Evolutionary conservation across 2,797 vertebrate species (phyloP).

Genomic region (Morelia viridis): DNA sequence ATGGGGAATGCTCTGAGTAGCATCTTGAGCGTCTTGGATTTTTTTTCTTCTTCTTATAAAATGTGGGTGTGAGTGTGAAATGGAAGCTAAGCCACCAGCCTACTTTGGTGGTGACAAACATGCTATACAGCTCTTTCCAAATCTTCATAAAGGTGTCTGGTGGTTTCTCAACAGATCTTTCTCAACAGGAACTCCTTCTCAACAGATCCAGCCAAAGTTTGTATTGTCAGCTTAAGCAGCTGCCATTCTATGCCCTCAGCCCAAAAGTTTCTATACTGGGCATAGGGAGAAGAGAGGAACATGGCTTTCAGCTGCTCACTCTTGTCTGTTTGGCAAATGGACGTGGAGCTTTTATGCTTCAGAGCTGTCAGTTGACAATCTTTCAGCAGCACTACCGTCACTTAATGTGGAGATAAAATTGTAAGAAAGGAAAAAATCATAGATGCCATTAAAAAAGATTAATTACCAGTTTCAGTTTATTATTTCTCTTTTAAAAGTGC

Average conservation of each 20-base stretch:
- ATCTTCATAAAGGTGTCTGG: not conserved
- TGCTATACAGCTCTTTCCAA: not conserved
- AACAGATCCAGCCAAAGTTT: not conserved
- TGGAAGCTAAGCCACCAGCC: not conserved
- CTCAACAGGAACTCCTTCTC: not conserved
- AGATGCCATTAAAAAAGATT: not conserved
- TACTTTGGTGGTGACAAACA: not conserved
- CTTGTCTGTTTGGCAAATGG: fast-evolving
- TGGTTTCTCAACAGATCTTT: not conserved
- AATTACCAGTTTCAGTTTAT: not conserved
- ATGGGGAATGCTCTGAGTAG: not conserved
- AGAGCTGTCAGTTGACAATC: fast-evolving
- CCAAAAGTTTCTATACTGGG: not conserved
- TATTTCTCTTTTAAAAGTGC: not conserved
- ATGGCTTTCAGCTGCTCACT: not conserved
- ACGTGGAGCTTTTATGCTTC: fast-evolving
- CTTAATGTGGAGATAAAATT: not conserved
- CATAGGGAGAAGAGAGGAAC: not conserved
- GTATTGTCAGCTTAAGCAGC: not conserved
- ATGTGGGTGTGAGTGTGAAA: not conserved
- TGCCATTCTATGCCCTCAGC: not conserved
- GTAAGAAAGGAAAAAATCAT: not conserved
- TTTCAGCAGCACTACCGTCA: fast-evolving
- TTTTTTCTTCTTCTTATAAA: not conserved
- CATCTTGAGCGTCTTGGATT: not conserved